Percentiles rank a stretch among this genome's conserved stretches.
phyloP scores from a whole-genome alignment of 2,797 vertebrate genomes.

The Poliocrania exsul region DNA sequence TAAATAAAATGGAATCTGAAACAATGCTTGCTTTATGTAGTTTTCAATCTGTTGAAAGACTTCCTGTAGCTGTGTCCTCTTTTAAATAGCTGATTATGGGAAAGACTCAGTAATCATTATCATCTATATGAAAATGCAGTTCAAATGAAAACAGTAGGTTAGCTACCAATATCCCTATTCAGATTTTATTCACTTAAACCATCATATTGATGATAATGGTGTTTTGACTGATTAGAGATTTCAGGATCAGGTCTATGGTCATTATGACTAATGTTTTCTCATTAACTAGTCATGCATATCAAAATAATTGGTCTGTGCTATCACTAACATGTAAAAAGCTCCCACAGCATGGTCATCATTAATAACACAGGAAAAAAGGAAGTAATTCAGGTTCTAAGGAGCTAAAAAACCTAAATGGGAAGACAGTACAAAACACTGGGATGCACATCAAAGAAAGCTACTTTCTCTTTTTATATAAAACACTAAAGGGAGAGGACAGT shows the following conservation, averaged over 20 bases:
- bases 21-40: background rate
- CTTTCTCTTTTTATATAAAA: background rate
- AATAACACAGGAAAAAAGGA: background rate
- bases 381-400: background rate
- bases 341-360: background rate
- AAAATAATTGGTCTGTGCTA: conserved; percentile 39
- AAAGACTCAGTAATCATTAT: background rate
- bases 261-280: conserved; percentile 26
- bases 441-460: background rate
- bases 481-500: background rate
- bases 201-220: background rate
- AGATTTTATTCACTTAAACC: conserved; percentile 4
- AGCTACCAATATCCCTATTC: background rate
- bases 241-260: background rate
- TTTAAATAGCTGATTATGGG: background rate
- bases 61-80: background rate
- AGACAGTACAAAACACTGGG: background rate
- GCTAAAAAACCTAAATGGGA: background rate
- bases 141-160: conserved; percentile 2
- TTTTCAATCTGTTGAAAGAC: background rate
- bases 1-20: conserved; percentile 22
- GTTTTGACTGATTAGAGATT: conserved; percentile 22
- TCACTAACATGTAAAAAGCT: background rate
- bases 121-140: conserved; percentile 33
- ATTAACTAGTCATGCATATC: conserved; percentile 4